Base-by-base conservation (phyloP, 2,113 vertebrate species). In the Turdus rufiventris region DNA sequence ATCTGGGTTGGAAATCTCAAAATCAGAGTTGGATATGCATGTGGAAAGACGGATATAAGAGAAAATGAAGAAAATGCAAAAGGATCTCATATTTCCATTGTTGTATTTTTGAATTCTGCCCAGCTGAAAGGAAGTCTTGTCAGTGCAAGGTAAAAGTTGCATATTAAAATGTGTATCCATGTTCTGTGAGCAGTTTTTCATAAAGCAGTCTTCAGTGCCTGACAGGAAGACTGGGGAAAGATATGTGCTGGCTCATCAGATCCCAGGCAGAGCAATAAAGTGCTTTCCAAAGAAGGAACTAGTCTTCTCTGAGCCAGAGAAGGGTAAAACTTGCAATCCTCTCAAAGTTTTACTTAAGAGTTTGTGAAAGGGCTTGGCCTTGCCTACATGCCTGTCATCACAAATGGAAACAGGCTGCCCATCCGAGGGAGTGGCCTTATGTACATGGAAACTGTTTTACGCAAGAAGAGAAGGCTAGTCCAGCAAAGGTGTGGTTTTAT, bases 401-500 rank as follows among this genome's bases (percentile, higher is more conserved):
- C 20, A 31, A 50, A 67, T 82, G 68, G 34, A 62, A 96, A 70
- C 36, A 65, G 65, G 42, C 58, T 77, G 47, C 57, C 16, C 43
- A 13, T 91, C 70, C 0, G 13, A 78, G 36, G 66, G 73, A 85
- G 63, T 34, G 62, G n/a, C 62, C 56, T 92, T 92, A 63, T 57
- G 89, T 51, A 82, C 66, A 40, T 42, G 91, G 83, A 83, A 91
- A 85, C 43, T 83, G 40, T 77, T 96, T 73, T 72, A 81, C 1
- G 18, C 57, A 90, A 53, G 74, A 79, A 89, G 67, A 91, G 82
- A 77, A 78, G 89, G 43, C 5, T 50, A 88, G 45, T 78, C 53
- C 36, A 45, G 79, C 65, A 70, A 82, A 97, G 94, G 50, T 86
- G 68, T 89, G 38, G 85, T 71, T 93, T 94, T 92, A 61, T 94